A percentile compares a stretch with the other conserved stretches of the same genome.
Evolutionary conservation across 1,140 invertebrate species (phyloP).

Genomic region (Lordiphosa mommai): DNA sequence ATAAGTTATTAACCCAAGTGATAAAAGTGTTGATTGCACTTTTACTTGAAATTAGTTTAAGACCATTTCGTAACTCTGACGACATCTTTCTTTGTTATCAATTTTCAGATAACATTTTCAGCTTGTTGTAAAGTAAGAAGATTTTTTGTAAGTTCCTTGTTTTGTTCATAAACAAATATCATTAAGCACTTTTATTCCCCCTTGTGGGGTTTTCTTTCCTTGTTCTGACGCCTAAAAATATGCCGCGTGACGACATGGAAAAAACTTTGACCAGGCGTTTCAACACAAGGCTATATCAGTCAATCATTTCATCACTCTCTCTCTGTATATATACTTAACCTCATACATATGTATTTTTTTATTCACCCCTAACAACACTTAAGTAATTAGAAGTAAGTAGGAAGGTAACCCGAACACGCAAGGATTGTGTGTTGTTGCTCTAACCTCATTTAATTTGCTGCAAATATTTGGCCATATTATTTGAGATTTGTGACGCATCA

Average conservation of each 20-base stretch:
- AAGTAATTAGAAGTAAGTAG: not conserved
- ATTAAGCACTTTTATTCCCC: not conserved
- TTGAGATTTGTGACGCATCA: not conserved
- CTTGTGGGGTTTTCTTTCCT: not conserved
- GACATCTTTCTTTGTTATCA: too few species aligned
- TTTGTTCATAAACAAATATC: not conserved
- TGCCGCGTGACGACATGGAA: not conserved
- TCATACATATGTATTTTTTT: not conserved
- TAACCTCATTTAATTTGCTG: not conserved
- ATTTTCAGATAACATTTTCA: too few species aligned
- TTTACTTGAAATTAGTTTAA: too few species aligned
- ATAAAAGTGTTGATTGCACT: too few species aligned
- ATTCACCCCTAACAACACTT: not conserved
- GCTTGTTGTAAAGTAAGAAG: too few species aligned
- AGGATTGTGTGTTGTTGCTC: not conserved
- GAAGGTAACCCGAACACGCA: not conserved
- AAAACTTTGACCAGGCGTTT: not conserved
- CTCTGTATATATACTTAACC: not conserved
- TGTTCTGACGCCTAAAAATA: not conserved
- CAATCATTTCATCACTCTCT: slow-evolving; percentile 2
- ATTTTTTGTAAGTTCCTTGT: too few species aligned
- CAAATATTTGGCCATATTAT: not conserved
- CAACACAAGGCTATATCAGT: not conserved
- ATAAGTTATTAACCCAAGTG: too few species aligned
- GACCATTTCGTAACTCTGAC: too few species aligned